Percentiles rank a stretch among this genome's conserved stretches.
Evolutionary conservation across 1,140 invertebrate genomes (phyloP).

Genomic region (Asobara japonica): DNA sequence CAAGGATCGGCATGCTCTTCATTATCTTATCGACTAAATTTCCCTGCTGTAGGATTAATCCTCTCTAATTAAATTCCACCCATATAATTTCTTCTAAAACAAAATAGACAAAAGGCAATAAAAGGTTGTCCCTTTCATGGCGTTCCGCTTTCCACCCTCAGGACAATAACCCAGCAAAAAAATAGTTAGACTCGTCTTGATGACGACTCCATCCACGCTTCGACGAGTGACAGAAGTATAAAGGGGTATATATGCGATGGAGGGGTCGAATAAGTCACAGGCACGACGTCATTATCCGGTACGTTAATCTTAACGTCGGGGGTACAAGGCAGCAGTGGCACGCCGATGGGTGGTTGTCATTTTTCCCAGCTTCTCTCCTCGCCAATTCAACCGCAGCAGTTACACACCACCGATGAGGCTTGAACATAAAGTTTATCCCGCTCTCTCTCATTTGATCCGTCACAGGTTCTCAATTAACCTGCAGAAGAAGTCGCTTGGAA

Average conservation of each 20-base stretch:
- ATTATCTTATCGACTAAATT: neutral
- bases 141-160: neutral
- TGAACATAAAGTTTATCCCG: neutral
- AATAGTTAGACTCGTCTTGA: neutral
- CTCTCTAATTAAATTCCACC: neutral
- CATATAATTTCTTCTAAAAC: neutral
- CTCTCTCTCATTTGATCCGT: too few species aligned
- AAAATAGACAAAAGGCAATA: neutral
- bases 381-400: slow-evolving; percentile 2
- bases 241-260: neutral
- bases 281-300: slow-evolving; percentile 44
- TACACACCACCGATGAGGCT: slow-evolving; percentile 5
- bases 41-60: too few species aligned
- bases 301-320: slow-evolving; percentile 45
- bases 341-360: slow-evolving; percentile 31
- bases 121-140: neutral
- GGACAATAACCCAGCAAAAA: neutral
- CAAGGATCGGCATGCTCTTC: neutral
- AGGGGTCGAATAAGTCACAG: slow-evolving; percentile 11
- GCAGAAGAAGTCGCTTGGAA: too few species aligned
- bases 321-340: slow-evolving; percentile 33
- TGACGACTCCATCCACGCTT: slow-evolving; percentile 24
- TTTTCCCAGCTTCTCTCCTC: neutral
- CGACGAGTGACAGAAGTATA: slow-evolving; percentile 21
- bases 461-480: too few species aligned